Evolutionary conservation across 2,888 invertebrate genomes (phyloP).

Genomic region (Athetis lepigone): DNA sequence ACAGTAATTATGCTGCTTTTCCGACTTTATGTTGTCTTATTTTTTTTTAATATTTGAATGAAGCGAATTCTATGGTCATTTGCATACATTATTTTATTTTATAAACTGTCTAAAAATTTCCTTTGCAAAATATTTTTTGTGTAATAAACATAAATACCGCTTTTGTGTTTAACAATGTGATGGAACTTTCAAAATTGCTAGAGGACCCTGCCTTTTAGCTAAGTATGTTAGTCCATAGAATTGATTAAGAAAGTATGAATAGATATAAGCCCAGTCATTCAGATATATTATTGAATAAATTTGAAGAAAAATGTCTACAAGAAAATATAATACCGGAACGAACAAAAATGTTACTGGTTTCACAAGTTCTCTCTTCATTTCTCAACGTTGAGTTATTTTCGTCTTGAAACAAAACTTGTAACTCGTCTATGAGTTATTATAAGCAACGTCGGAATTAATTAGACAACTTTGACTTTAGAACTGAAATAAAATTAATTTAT

Average conservation of each 20-base stretch:
- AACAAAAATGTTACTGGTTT: slow-evolving; percentile 2
- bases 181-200: too few relatives aligned
- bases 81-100: background rate
- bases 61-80: too few relatives aligned
- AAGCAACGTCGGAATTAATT: slow-evolving; percentile 17
- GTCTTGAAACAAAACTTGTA: slow-evolving; percentile 32
- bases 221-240: too few relatives aligned
- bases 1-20: too few relatives aligned
- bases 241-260: too few relatives aligned
- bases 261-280: too few relatives aligned
- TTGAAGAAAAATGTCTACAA: background rate
- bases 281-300: too few relatives aligned
- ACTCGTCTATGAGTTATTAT: slow-evolving; percentile 43
- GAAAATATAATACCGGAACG: background rate
- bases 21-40: too few relatives aligned
- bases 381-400: slow-evolving; percentile 41
- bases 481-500: background rate
- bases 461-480: slow-evolving; percentile 1
- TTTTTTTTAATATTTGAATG: too few relatives aligned
- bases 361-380: slow-evolving; percentile 37
- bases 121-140: background rate
- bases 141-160: too few relatives aligned
- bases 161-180: too few relatives aligned
- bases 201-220: too few relatives aligned
- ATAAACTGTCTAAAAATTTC: background rate